Evolutionary conservation across 2,797 vertebrate genomes (phyloP).

Genomic region (Hemibagrus guttatus): DNA sequence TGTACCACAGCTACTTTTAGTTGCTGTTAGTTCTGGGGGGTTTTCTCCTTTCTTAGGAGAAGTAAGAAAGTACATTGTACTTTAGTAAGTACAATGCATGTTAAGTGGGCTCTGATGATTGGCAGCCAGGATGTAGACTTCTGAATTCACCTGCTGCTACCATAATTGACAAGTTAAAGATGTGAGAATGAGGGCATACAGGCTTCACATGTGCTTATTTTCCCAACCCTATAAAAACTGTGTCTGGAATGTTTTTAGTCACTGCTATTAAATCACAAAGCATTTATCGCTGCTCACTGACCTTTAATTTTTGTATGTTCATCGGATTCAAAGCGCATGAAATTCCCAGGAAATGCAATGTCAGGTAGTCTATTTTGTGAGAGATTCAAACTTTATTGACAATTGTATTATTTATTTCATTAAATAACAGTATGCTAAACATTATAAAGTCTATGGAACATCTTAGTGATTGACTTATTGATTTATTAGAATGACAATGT

Average conservation of each 20-base stretch:
- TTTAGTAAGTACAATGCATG: too few relatives aligned
- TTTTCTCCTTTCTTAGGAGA: too few relatives aligned
- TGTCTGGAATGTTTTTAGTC: not conserved
- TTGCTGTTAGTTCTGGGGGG: too few relatives aligned
- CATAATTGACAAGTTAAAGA: not conserved
- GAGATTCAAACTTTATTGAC: conserved; percentile 64
- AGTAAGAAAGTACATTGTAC: too few relatives aligned
- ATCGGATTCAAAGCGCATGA: not conserved
- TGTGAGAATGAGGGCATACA: not conserved
- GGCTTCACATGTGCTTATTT: not conserved
- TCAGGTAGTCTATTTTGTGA: not conserved
- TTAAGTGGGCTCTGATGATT: too few relatives aligned
- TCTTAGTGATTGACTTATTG: conserved; percentile 34
- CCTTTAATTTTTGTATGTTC: not conserved
- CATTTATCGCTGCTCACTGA: not conserved
- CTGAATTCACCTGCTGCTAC: too few relatives aligned
- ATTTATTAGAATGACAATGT: conserved; percentile 37
- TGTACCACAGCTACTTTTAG: too few relatives aligned
- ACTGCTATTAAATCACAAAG: not conserved
- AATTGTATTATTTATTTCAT: conserved; percentile 56
- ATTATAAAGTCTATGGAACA: conserved; percentile 68
- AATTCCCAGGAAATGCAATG: not conserved
- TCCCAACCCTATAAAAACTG: not conserved
- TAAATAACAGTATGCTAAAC: conserved; percentile 62
- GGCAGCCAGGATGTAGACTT: too few relatives aligned